Evolutionary conservation across 1,140 invertebrate species (phyloP).

Genomic region (Paracyclopina nana): DNA sequence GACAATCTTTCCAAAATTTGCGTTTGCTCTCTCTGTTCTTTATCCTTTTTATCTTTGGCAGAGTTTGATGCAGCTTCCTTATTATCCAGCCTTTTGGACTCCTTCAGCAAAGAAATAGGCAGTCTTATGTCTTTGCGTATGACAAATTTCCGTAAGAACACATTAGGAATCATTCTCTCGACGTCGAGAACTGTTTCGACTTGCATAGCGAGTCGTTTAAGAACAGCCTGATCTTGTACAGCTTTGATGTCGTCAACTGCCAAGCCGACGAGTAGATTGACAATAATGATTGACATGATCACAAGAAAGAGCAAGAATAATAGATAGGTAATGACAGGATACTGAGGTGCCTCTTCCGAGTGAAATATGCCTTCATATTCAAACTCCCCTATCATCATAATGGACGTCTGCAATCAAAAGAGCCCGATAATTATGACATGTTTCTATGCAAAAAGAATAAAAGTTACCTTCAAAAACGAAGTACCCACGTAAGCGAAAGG

Average conservation of each 20-base stretch:
- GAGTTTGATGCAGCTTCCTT: too few species aligned
- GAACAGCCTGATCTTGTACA: slow-evolving; percentile 30
- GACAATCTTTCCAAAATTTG: too few species aligned
- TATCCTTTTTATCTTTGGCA: too few species aligned
- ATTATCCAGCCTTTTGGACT: too few species aligned
- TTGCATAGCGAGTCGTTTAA: slow-evolving; percentile 34
- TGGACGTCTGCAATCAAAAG: slow-evolving; percentile 58
- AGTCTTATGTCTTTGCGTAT: background rate
- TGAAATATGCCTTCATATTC: slow-evolving; percentile 66
- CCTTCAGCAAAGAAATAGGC: too few species aligned
- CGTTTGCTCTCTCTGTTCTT: too few species aligned
- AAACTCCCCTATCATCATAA: slow-evolving; percentile 71
- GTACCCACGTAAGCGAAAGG: slow-evolving; percentile 9
- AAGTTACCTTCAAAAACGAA: background rate
- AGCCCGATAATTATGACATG: slow-evolving; percentile 16
- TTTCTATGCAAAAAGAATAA: slow-evolving; percentile 8
- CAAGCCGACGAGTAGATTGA: slow-evolving; percentile 44
- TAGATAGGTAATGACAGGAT: background rate
- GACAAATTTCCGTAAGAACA: background rate
- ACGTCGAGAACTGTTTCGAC: slow-evolving; percentile 31
- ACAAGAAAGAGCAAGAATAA: slow-evolving; percentile 53
- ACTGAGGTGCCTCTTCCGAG: slow-evolving; percentile 25
- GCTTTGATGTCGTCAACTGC: slow-evolving; percentile 26
- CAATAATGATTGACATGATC: slow-evolving; percentile 56
- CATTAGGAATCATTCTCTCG: slow-evolving; percentile 25